Base-by-base conservation (phyloP, 2,888 invertebrate species). In the Germaria angustata region DNA sequence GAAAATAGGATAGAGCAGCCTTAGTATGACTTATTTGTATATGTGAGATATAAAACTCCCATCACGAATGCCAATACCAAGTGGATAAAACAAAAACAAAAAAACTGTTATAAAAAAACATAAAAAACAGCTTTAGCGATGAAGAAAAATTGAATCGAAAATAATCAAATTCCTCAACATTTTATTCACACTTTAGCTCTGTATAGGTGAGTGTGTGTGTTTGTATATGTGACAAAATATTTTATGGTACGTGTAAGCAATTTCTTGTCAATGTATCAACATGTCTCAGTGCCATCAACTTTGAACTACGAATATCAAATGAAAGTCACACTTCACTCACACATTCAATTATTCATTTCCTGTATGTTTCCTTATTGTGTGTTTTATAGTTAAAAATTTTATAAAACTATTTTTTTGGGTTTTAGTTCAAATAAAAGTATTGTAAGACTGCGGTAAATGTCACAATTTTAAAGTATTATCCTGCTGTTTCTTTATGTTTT, bases 221-320 rank as follows among this genome's bases (percentile, higher is more conserved):
- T 17, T 39, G 13, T 20, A 20, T 49, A 22, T 17, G 17, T 39
- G n/a, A n/a, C n/a, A n/a, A n/a, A n/a, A n/a, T n/a, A n/a, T n/a
- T n/a, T n/a, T n/a, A n/a, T n/a, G n/a, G n/a, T n/a, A n/a, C n/a
- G n/a, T n/a, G n/a, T n/a, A 11, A 55, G 34, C 66, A 68, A 46
- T 32, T 32, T 24, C 66, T 59, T 39, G 44, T 59, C 57, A 79
- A 65, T 66, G 28, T 73, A 77, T 84, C 57, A 81, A 51, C 78
- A 78, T 24, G 24, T 73, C 49, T 68, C 61, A 65, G 76, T 66
- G 75, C 51, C 83, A 82, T 78, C 81, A 81, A 57, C 61, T 61
- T 28, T 59, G 28, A 68, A 57, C 81, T 81, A 84, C 82, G n/a
- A n/a, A n/a, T n/a, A n/a, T n/a, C 85, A 85, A 85, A 85, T 85